Evolutionary conservation across 2,113 vertebrate genomes (phyloP), one percentile per base, ranked within the genome.

Genomic region (Vireo altiloquus): DNA sequence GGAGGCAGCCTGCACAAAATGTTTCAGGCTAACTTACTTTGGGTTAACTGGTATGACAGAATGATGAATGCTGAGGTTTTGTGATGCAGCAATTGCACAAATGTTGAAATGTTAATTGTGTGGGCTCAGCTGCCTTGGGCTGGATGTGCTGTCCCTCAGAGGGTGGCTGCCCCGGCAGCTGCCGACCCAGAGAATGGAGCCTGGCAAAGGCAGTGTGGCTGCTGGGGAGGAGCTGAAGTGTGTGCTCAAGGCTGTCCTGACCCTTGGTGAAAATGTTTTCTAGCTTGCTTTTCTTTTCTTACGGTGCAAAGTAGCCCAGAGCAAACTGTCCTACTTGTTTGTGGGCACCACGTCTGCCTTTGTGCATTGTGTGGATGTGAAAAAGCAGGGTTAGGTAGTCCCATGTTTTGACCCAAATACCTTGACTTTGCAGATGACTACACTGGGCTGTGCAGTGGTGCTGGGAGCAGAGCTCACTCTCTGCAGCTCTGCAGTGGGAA

Each of bases 31-130:
- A 90, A 81, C 89, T 88, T 69, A 65, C 54, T 93, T 74, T 42
- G 86, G 89, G 79, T 90, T 94, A 78, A 47, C 88, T 66, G 71
- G 47, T 39, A 63, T 83, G 91, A 74, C 94, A 93, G 61, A 87
- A 74, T 93, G 95, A 94, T 92, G 85, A 85, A 93, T 75, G 92
- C 61, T 93, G 95, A 97, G 92, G 95, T 86, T 96, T 96, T 87
- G 64, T 7, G 64, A 94, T 90, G 89, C 86, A 92, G 94, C 68
- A 59, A 6, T 70, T 89, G 91, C 89, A 30, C 2, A 13, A 52
- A 89, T 92, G 82, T 87, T 92, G 95, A 90, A 94, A 95, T 50
- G 88, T 88, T 87, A 71, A 90, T 85, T 87, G 82, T 83, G 92
- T 91, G 90, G 88, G 88, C 75, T 93, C 83, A 84, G 96, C 91